These are phyloP conservation scores for Adrianichthys oophorus DNA, from an alignment of 2,797 vertebrate genomes.

Conservation along the genomic window DNA sequence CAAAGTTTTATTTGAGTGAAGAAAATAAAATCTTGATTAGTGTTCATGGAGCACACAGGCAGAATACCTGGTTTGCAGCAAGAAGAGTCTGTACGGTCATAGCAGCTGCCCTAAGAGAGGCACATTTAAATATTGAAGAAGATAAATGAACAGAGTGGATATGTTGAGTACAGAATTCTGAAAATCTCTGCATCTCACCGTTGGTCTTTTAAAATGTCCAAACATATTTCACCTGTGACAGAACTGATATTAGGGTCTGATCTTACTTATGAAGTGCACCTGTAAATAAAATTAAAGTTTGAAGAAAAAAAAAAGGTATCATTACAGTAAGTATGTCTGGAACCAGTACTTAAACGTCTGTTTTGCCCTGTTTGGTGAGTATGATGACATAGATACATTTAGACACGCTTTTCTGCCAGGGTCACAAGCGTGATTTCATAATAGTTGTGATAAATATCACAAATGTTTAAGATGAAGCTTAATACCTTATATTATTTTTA, in stretches of 20 bases:
- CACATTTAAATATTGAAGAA: constrained; percentile 6
- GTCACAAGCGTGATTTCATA: too few species aligned
- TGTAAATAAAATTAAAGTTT: constrained; percentile 52
- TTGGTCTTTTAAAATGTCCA: constrained; percentile 99
- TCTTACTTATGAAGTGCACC: constrained; percentile 99
- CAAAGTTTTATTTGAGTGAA: neutral
- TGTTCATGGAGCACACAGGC: neutral
- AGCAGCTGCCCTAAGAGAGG: constrained; percentile 90
- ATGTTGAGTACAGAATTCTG: neutral
- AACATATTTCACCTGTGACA: constrained; percentile 98
- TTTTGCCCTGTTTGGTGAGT: too few species aligned
- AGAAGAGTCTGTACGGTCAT: constrained; percentile 98
- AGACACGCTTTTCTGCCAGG: too few species aligned
- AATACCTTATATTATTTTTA: too few species aligned
- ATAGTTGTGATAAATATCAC: too few species aligned
- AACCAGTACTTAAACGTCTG: too few species aligned
- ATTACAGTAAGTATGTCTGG: too few species aligned
- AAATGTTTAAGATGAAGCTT: too few species aligned
- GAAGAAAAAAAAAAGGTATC: neutral
- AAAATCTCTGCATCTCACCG: constrained; percentile 83
- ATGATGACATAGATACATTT: too few species aligned
- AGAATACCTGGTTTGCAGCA: constrained; percentile 93
- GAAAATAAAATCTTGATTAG: neutral
- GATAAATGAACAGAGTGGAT: neutral
- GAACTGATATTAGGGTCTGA: constrained; percentile 99